A percentile compares a stretch with the other conserved stretches of the same genome.
Evolutionary conservation across 1,140 invertebrate species (phyloP).

Genomic region (Babylonia areolata): DNA sequence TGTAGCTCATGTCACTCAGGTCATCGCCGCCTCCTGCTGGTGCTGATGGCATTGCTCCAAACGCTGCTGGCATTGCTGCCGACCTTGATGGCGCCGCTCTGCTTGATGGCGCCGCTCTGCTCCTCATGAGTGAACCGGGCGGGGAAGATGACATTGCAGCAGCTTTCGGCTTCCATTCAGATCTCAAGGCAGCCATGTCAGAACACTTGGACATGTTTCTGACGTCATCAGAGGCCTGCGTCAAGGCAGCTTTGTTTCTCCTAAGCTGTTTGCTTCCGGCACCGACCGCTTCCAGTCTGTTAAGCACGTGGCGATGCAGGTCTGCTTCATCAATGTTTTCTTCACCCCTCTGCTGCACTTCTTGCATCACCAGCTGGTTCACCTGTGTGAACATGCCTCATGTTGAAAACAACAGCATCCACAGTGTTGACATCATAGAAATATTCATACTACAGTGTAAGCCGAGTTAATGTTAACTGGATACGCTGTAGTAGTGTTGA

Average conservation of each 20-base stretch:
- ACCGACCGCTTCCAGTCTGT: conserved; percentile 50
- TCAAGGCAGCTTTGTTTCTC: conserved; percentile 44
- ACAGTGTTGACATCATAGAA: no score
- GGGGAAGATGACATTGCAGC: no score
- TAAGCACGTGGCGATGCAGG: conserved; percentile 48
- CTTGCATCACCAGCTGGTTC: conserved; percentile 56
- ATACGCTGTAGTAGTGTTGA: no score
- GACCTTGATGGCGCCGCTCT: no score
- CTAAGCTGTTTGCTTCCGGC: conserved; percentile 50
- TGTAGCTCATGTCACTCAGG: neutral
- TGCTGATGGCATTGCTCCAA: neutral
- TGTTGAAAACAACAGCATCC: no score
- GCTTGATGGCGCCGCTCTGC: no score
- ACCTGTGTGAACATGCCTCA: neutral
- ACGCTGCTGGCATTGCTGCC: neutral
- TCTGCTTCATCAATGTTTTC: conserved; percentile 53
- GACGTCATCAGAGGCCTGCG: conserved; percentile 35
- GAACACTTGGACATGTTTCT: conserved; percentile 38
- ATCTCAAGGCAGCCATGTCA: neutral
- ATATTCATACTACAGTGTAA: no score
- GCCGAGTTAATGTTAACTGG: no score
- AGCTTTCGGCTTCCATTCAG: neutral
- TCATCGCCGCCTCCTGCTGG: neutral
- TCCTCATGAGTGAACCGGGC: neutral
- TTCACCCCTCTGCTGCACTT: conserved; percentile 41